A percentile compares a stretch with the other conserved stretches of the same genome.
Evolutionary conservation across 2,888 invertebrate genomes (phyloP).

Genomic region (Disparrhopalites patrizii): DNA sequence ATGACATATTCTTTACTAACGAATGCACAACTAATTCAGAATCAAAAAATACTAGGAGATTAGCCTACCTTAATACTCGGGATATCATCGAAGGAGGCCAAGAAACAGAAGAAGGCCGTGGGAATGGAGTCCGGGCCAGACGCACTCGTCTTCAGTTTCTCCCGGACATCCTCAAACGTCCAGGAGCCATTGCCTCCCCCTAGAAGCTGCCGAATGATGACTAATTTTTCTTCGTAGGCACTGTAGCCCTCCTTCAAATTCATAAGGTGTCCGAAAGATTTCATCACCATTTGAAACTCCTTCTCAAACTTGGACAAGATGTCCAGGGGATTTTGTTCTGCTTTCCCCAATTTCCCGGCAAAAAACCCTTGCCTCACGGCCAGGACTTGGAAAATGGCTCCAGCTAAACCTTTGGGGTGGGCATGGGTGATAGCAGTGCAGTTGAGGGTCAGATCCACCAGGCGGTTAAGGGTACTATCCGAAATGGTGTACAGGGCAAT

Average conservation of each 20-base stretch:
- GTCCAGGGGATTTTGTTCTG: background rate
- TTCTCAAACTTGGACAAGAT: background rate
- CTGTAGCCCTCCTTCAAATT: background rate
- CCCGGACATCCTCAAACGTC: background rate
- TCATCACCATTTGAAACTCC: background rate
- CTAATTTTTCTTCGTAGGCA: background rate
- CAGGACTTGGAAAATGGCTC: conserved; percentile 47
- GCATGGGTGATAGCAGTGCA: conserved; percentile 62
- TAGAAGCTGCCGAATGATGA: background rate
- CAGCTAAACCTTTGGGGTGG: conserved; percentile 51
- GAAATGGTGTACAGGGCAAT: conserved; percentile 59
- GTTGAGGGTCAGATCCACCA: conserved; percentile 45
- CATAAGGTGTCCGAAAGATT: background rate
- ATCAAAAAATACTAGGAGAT: too few relatives aligned
- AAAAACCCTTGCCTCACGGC: conserved; percentile 50
- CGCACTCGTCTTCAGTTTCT: conserved; percentile 57
- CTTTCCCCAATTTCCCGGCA: conserved; percentile 20
- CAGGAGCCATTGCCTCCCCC: background rate
- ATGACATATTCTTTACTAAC: too few relatives aligned
- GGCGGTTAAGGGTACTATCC: background rate
- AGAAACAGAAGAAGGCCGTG: conserved; percentile 66
- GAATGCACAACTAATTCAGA: too few relatives aligned
- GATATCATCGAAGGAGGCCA: conserved; percentile 57
- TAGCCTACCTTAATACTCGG: conserved; percentile 54
- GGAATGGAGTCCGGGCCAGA: conserved; percentile 66